A percentile compares a stretch with the other conserved stretches of the same genome.
These are phyloP conservation scores for Rhodeus uyekii DNA, from an alignment of 2,797 vertebrate genomes.

Conservation along the genomic window DNA sequence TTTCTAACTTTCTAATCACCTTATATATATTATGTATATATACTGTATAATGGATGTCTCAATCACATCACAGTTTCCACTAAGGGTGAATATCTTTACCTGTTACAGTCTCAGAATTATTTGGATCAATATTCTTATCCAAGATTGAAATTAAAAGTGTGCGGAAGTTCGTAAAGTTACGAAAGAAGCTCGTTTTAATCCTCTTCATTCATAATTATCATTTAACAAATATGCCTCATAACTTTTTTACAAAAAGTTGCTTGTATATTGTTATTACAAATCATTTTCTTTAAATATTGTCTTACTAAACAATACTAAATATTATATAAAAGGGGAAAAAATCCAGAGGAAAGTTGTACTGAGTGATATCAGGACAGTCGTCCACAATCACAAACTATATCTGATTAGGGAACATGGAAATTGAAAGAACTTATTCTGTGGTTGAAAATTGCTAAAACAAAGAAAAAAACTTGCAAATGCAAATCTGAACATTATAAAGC, in stretches of 20 bases:
- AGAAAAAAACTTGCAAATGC: background rate
- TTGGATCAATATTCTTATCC: background rate
- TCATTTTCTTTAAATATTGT: background rate
- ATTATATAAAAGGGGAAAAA: background rate
- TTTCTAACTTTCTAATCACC: background rate
- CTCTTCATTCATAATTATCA: background rate
- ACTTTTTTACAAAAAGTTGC: background rate
- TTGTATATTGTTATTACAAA: background rate
- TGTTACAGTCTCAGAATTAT: background rate
- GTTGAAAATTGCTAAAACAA: background rate
- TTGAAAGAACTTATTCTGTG: background rate
- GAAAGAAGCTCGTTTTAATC: background rate
- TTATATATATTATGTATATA: too few relatives aligned
- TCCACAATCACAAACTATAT: background rate
- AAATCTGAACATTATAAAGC: background rate
- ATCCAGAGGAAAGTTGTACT: background rate
- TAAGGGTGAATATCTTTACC: background rate
- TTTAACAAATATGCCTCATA: background rate
- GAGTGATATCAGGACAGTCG: background rate
- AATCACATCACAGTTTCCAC: background rate
- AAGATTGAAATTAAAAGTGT: background rate
- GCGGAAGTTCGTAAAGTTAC: background rate
- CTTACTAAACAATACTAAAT: background rate
- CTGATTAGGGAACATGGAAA: background rate
- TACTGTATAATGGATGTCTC: too few relatives aligned